Conservation (phyloP, 2,113 vertebrate species). For the Mus musculus region DNA sequence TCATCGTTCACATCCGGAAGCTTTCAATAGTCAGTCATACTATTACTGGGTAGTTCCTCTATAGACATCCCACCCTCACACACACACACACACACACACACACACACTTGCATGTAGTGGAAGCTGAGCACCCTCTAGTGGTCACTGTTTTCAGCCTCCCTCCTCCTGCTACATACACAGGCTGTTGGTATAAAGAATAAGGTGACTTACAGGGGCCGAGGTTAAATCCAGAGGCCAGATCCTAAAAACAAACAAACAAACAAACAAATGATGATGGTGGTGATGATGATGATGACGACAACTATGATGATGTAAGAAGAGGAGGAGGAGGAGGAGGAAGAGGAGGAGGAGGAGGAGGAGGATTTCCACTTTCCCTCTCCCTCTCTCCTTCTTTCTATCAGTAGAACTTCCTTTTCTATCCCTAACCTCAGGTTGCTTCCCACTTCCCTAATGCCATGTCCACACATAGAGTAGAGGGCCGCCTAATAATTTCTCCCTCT, state of each 20-base stretch:
- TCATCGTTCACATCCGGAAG: not conserved
- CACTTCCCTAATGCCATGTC: not conserved
- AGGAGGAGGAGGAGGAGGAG: no score
- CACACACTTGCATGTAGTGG: not conserved
- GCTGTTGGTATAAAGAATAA: not conserved
- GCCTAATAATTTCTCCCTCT: not conserved
- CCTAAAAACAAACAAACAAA: not conserved
- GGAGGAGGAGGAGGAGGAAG: no score
- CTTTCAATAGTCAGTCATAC: not conserved
- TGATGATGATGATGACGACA: no score
- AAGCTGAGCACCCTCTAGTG: conserved; percentile 72
- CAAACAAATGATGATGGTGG: no score
- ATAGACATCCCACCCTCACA: not conserved
- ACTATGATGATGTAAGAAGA: no score
- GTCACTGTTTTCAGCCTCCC: not conserved
- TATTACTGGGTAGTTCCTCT: not conserved
- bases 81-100: not conserved
- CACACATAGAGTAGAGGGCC: fast-evolving
- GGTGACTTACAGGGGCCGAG: not conserved
- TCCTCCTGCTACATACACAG: fast-evolving
- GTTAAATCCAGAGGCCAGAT: not conserved
- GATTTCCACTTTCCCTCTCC: not conserved
- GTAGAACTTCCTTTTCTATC: not conserved
- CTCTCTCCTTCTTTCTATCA: not conserved
- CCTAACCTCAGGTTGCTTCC: not conserved